Percentiles rank a stretch among this genome's conserved stretches.
These are phyloP conservation scores for Nomada ferruginata DNA, from an alignment of 2,888 invertebrate genomes.

Conservation along the genomic window DNA sequence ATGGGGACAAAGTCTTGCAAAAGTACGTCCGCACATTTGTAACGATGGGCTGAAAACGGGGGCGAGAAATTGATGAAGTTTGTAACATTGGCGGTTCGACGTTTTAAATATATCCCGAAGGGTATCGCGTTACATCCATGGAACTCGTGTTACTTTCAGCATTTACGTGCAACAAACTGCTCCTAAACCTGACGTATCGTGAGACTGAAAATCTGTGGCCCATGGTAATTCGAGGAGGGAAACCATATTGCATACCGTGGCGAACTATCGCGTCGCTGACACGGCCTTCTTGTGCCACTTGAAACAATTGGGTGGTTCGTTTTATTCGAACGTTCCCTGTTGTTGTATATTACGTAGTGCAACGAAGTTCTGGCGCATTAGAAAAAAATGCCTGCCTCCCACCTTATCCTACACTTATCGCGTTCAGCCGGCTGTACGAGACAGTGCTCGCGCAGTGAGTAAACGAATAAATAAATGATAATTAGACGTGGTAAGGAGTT, in stretches of 20 bases:
- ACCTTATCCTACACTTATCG: no score
- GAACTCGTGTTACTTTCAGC: slow-evolving; percentile 58
- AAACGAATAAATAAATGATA: no score
- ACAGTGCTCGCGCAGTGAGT: no score
- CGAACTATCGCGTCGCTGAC: slow-evolving; percentile 31
- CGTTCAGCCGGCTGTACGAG: no score
- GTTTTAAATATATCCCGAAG: slow-evolving; percentile 34
- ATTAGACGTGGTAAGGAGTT: no score
- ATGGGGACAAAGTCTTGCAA: no score
- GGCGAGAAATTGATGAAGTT: no score
- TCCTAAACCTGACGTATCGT: slow-evolving; percentile 58
- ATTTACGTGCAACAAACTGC: slow-evolving; percentile 60
- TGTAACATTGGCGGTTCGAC: background rate
- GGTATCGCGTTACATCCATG: slow-evolving; percentile 47
- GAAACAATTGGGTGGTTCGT: slow-evolving; percentile 9
- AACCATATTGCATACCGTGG: slow-evolving; percentile 64
- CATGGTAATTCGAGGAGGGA: slow-evolving; percentile 63
- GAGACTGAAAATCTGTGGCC: slow-evolving; percentile 54
- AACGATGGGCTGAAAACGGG: slow-evolving; percentile 2
- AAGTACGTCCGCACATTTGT: background rate
- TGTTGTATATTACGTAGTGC: background rate
- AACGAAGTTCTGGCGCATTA: no score
- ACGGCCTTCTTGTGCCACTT: slow-evolving; percentile 29
- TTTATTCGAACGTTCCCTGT: background rate
- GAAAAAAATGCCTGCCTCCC: no score